A percentile compares a stretch with the other conserved stretches of the same genome.
Conservation (phyloP, 2,888 invertebrate species). For the Papilio protenor region DNA sequence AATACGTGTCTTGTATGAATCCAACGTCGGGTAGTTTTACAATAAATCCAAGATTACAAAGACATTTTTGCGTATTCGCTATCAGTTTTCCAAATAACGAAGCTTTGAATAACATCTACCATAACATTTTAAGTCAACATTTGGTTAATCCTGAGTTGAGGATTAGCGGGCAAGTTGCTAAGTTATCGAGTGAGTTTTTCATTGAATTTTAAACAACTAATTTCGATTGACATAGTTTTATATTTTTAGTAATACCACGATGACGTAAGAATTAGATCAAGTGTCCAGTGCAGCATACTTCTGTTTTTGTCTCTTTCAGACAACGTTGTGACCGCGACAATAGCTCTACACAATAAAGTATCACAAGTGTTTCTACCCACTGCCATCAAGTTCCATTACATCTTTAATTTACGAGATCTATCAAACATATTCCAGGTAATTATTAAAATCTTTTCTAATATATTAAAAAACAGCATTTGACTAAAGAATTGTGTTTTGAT, state of each 20-base stretch:
- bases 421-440: slow-evolving; percentile 97
- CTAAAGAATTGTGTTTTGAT: slow-evolving; percentile 7
- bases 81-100: slow-evolving; percentile 93
- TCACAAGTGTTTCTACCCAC: slow-evolving; percentile 96
- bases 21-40: slow-evolving; percentile 99
- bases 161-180: slow-evolving; percentile 88
- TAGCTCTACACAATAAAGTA: slow-evolving; percentile 93
- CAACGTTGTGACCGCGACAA: slow-evolving; percentile 91
- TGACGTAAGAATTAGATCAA: neutral
- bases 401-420: slow-evolving; percentile 97
- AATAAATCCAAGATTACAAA: slow-evolving; percentile 96
- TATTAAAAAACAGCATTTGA: neutral
- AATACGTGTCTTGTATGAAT: slow-evolving; percentile 99
- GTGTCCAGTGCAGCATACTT: neutral
- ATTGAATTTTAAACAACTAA: slow-evolving; percentile 3
- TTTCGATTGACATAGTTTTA: neutral
- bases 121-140: slow-evolving; percentile 94
- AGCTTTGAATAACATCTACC: slow-evolving; percentile 94
- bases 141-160: slow-evolving; percentile 92
- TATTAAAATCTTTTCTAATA: neutral
- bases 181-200: slow-evolving; percentile 81
- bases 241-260: neutral
- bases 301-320: slow-evolving; percentile 58
- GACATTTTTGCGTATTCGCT: slow-evolving; percentile 95
- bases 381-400: slow-evolving; percentile 98